Percentiles rank a stretch among this genome's conserved stretches.
Conservation (phyloP, 2,113 vertebrate genomes). For the Equus quagga region DNA sequence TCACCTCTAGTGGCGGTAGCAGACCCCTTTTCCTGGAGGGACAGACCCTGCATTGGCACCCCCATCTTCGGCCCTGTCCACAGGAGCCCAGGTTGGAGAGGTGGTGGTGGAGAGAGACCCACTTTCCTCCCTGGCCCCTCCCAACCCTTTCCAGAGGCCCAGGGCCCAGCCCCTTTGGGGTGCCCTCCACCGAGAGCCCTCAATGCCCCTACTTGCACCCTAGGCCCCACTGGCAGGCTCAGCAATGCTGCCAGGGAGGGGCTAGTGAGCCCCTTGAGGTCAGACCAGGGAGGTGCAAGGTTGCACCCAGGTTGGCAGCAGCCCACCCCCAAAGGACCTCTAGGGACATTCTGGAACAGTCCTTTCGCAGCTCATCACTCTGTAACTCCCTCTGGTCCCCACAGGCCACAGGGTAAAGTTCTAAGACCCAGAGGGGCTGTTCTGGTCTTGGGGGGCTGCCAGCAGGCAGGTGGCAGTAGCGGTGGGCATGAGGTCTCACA, state of each 20-base stretch:
- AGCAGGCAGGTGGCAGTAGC: accelerated
- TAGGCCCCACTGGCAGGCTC: not conserved
- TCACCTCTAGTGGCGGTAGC: accelerated
- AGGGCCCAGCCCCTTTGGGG: too few species aligned
- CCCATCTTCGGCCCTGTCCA: not conserved
- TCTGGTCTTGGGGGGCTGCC: not conserved
- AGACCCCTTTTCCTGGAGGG: not conserved
- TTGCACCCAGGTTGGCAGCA: accelerated
- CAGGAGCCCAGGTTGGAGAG: not conserved
- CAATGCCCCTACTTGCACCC: not conserved
- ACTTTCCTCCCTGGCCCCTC: not conserved
- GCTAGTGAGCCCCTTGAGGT: not conserved
- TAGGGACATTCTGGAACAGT: not conserved
- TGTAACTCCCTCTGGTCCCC: not conserved
- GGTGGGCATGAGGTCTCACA: not conserved
- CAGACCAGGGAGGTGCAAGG: not conserved
- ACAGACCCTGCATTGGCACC: not conserved
- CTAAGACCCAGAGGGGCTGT: not conserved
- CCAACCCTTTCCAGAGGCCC: not conserved
- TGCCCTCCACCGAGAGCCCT: not conserved
- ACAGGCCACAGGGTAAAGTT: not conserved
- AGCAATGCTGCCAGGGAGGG: not conserved
- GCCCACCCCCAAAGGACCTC: not conserved
- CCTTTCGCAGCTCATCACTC: not conserved
- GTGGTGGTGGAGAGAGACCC: not conserved